Evolutionary conservation across 2,113 vertebrate genomes (phyloP), one percentile per base, ranked within the genome.

Genomic region (Ochotona curzoniae): DNA sequence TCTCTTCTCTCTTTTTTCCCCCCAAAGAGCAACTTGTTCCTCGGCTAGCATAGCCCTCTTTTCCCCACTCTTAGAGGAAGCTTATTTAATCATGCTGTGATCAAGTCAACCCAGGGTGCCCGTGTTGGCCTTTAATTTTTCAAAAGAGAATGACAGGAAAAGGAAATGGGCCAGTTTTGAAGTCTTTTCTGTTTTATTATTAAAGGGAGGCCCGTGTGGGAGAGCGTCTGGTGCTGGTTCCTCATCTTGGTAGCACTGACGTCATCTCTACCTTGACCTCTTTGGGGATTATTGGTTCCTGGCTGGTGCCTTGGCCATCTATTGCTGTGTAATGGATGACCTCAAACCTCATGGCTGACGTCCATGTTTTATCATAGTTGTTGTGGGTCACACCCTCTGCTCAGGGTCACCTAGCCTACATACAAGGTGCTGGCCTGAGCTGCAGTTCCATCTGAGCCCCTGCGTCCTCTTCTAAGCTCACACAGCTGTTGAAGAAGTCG

Each of bases 101-200:
- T 90, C 89, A 71, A 70, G 81, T 83, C 60, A 17, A 81, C 81
- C 73, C 63, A 35, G 70, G 60, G 44, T 18, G n/a, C 78, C 92
- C 10, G 13, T 15, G 60, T 1, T 69, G 63, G 92, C 60, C 83
- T 92, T 95, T 60, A 87, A 38, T 73, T 95, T 83, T 92, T 60
- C 73, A 89, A 96, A 94, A 64, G 87, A 92, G 73, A 82, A 87
- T 61, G 83, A 21, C 38, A 47, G 69, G 49, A 14, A 82, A 81
- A 95, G 79, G 90, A 94, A 95, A n/a, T 66, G 74, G 93, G 83
- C 74, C 80, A 73, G 83, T 54, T 95, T 94, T 82, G 89, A 90
- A 93, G 91, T 57, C 75, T 47, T 78, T 75, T 38, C 83, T 63
- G 25, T n/a, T 66, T 92, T 73, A 49, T 93, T 91, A 18, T 76